phyloP scores from a whole-genome alignment of 2,888 invertebrate genomes.

The Hydraecia micacea region DNA sequence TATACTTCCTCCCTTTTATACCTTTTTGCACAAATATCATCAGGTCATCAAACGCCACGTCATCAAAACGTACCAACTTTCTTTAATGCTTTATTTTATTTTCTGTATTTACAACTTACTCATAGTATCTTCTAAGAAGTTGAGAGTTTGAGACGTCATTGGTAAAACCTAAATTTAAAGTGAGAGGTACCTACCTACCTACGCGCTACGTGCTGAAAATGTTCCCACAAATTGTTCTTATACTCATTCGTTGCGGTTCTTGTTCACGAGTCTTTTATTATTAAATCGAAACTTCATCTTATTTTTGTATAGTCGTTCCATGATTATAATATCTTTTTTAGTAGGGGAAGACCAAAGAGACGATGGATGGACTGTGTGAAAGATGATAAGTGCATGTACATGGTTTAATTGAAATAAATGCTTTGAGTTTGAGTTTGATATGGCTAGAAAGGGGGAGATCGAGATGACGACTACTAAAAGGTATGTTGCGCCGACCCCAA shows the following conservation, averaged over 20 bases:
- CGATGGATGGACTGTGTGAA: not conserved
- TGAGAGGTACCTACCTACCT: not conserved
- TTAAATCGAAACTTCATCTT: not conserved
- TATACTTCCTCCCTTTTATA: slow-evolving; percentile 4
- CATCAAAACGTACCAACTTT: too few relatives aligned
- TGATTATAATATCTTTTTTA: too few relatives aligned
- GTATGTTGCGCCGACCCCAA: too few relatives aligned
- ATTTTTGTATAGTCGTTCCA: too few relatives aligned
- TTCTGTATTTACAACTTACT: too few relatives aligned
- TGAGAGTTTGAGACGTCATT: slow-evolving; percentile 1
- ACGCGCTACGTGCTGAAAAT: not conserved
- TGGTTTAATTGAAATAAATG: too few relatives aligned
- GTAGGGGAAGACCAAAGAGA: not conserved
- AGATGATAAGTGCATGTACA: too few relatives aligned
- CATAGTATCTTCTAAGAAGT: slow-evolving; percentile 26
- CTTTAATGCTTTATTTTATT: too few relatives aligned
- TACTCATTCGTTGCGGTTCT: not conserved
- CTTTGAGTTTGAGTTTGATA: too few relatives aligned
- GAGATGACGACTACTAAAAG: not conserved
- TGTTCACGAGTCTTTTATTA: not conserved
- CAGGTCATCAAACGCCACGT: too few relatives aligned
- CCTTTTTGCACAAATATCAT: slow-evolving; percentile 1
- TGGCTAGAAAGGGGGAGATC: not conserved
- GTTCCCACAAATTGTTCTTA: not conserved
- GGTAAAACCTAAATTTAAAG: slow-evolving; percentile 20